Conservation (phyloP, 2,797 vertebrate genomes). For the Manis pentadactyla region DNA sequence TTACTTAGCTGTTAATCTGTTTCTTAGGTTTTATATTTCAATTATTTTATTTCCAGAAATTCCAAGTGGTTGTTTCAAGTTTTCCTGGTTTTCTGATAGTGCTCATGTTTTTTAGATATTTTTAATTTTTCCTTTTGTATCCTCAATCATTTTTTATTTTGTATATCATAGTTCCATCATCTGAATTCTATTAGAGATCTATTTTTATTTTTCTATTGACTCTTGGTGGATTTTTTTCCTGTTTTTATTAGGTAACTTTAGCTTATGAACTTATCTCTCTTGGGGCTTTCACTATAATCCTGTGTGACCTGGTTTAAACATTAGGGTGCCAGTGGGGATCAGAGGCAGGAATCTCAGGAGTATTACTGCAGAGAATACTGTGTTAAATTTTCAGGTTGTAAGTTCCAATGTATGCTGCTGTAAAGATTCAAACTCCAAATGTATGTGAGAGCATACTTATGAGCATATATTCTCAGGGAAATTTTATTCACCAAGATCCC, state of each 20-base stretch:
- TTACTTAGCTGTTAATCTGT: not conserved
- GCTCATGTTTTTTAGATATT: not conserved
- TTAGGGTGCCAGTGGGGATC: not conserved
- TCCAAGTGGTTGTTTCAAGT: not conserved
- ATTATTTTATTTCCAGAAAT: conserved; percentile 43
- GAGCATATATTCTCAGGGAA: not conserved
- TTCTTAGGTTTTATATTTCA: conserved; percentile 13
- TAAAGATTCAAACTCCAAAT: not conserved
- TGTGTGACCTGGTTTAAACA: not conserved
- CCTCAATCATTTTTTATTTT: conserved; percentile 36
- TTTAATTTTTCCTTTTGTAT: conserved; percentile 10
- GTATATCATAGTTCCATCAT: not conserved
- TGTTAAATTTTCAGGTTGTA: not conserved
- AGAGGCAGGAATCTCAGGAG: not conserved
- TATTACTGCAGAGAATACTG: not conserved
- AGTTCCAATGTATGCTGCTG: not conserved
- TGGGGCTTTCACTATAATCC: not conserved
- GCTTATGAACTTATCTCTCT: not conserved
- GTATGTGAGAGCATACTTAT: not conserved
- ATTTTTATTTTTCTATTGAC: not conserved
- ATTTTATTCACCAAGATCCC: not conserved
- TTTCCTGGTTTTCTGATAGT: not conserved
- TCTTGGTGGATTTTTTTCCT: not conserved
- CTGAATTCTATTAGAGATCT: not conserved
- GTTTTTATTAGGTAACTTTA: not conserved